Evolutionary conservation across 2,888 invertebrate genomes (phyloP).

Genomic region (Pseudococcus longispinus): DNA sequence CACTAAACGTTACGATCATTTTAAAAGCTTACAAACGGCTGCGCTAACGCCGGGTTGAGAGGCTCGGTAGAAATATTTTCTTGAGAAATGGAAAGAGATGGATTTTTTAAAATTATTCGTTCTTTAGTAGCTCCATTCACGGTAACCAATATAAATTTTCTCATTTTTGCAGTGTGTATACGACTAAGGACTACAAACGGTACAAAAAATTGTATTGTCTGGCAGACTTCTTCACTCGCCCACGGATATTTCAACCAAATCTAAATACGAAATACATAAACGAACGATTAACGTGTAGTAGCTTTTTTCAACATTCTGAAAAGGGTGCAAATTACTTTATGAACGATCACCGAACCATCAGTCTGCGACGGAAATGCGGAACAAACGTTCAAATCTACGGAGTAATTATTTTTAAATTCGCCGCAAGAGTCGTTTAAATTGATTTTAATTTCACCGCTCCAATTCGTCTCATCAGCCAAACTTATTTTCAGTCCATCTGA

Average conservation of each 20-base stretch:
- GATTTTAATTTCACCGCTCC: background rate
- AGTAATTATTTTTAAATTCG: slow-evolving; percentile 63
- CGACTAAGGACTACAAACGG: slow-evolving; percentile 74
- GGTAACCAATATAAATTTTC: slow-evolving; percentile 84
- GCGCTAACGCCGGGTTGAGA: slow-evolving; percentile 31
- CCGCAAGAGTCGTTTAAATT: background rate
- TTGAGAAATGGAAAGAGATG: background rate
- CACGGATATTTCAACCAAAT: slow-evolving; percentile 82
- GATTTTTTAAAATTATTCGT: slow-evolving; percentile 62
- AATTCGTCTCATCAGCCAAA: background rate
- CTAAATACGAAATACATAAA: slow-evolving; percentile 61
- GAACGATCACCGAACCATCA: slow-evolving; percentile 74
- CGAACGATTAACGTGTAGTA: background rate
- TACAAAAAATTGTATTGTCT: slow-evolving; percentile 70
- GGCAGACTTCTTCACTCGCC: slow-evolving; percentile 69
- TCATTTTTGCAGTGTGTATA: slow-evolving; percentile 81
- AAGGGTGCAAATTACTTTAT: slow-evolving; percentile 67
- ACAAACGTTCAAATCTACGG: slow-evolving; percentile 69
- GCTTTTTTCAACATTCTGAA: background rate
- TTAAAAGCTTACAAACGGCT: slow-evolving; percentile 36
- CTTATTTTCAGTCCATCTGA: slow-evolving; percentile 50
- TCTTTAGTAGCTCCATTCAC: slow-evolving; percentile 69
- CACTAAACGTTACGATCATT: background rate
- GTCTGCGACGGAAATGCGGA: slow-evolving; percentile 76
- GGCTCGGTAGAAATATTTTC: background rate